A percentile compares a stretch with the other conserved stretches of the same genome.
Conservation (phyloP, 2,113 vertebrate genomes). For the Coreoperca whiteheadi region DNA sequence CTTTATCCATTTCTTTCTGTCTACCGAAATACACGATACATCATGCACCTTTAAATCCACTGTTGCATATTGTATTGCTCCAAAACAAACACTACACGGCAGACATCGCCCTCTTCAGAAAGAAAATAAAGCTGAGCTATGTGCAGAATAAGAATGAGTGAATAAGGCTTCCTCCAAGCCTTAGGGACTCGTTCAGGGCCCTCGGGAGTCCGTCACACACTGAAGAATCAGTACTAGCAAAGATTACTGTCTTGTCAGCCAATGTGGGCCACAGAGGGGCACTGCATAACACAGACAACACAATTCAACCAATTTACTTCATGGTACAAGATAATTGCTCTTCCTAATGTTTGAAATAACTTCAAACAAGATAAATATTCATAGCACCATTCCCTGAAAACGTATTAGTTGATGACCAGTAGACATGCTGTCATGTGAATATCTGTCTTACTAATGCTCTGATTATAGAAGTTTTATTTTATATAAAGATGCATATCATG, state of each 20-base stretch:
- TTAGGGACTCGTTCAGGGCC: neutral
- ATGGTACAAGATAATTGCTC: neutral
- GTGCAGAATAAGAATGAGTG: slow-evolving; percentile 21
- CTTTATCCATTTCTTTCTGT: neutral
- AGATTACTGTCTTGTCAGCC: slow-evolving; percentile 31
- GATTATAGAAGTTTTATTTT: neutral
- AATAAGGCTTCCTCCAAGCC: neutral
- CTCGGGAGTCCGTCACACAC: slow-evolving; percentile 10
- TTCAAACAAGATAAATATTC: neutral
- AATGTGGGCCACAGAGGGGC: slow-evolving; percentile 7
- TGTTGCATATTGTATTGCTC: neutral
- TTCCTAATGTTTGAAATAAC: neutral
- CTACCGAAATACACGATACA: neutral
- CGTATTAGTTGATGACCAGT: neutral
- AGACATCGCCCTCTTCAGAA: neutral
- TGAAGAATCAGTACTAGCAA: slow-evolving; percentile 18
- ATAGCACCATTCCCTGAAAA: neutral
- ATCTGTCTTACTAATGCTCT: neutral
- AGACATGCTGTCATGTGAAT: neutral
- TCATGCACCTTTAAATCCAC: neutral
- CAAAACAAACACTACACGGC: neutral
- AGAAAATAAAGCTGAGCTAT: neutral
- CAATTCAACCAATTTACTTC: neutral
- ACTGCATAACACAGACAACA: slow-evolving; percentile 13
- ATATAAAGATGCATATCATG: neutral